Evolutionary conservation across 30 jellyfish, hydroid and myxozoan genomes (phyloP).

Genomic region (Morbakka virulenta): DNA sequence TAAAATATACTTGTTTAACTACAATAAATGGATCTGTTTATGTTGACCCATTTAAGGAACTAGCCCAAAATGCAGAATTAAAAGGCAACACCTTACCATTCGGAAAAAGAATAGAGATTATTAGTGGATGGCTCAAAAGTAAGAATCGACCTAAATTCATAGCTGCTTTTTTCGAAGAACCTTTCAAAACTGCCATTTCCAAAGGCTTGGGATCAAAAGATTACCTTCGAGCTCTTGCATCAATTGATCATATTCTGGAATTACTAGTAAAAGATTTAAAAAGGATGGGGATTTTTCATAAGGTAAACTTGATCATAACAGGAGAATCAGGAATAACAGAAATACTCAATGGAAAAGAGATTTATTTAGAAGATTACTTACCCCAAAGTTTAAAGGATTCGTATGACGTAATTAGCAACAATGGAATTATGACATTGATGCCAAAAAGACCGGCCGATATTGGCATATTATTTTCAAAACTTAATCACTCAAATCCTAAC

Average conservation of each 20-base stretch:
- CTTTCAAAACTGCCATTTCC: constrained; percentile 49
- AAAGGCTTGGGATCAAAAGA: constrained; percentile 67
- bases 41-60: constrained; percentile 78
- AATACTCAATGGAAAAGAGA: constrained; percentile 32
- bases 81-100: constrained; percentile 52
- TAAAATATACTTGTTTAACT: constrained; percentile 21
- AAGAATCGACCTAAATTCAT: constrained; percentile 76
- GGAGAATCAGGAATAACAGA: constrained; percentile 93
- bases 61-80: constrained; percentile 35
- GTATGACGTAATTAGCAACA: constrained; percentile 76
- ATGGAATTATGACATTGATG: constrained; percentile 68
- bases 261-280: constrained; percentile 26
- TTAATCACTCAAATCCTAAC: constrained; percentile 65
- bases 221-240: constrained; percentile 30
- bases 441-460: constrained; percentile 40
- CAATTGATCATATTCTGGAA: constrained; percentile 32
- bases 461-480: constrained; percentile 16
- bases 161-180: constrained; percentile 95
- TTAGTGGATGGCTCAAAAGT: constrained; percentile 65
- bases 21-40: constrained; percentile 39
- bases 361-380: constrained; percentile 77
- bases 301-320: constrained; percentile 74
- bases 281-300: constrained; percentile 4
- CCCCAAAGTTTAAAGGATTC: constrained; percentile 20
- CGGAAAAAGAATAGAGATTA: constrained; percentile 55